These are phyloP conservation scores for Thaleichthys pacificus DNA, from an alignment of 2,797 vertebrate species.

Conservation along the genomic window DNA sequence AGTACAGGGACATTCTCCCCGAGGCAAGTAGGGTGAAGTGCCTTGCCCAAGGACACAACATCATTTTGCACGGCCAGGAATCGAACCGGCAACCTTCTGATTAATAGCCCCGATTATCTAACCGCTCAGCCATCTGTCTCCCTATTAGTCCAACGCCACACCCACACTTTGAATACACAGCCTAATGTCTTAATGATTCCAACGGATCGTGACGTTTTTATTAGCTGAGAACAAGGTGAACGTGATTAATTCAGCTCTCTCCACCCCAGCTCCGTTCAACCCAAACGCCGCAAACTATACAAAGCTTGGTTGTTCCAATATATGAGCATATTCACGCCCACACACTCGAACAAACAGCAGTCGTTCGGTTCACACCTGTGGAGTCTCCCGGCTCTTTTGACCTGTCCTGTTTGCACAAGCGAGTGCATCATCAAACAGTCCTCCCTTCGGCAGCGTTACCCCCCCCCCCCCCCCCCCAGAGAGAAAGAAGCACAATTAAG, in stretches of 20 bases:
- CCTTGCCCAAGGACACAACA: no score
- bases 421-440: neutral
- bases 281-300: neutral
- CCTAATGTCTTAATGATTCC: neutral
- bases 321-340: neutral
- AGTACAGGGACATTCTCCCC: no score
- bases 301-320: neutral
- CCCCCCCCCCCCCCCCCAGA: conserved; percentile 43
- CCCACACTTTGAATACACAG: neutral
- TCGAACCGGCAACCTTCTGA: no score
- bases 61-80: no score
- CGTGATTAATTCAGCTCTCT: no score
- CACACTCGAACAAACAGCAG: neutral
- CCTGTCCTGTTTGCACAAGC: conserved; percentile 13
- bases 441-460: conserved; percentile 55
- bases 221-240: no score
- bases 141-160: neutral
- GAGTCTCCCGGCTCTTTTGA: neutral
- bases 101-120: no score
- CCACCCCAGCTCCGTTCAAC: no score
- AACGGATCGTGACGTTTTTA: no score
- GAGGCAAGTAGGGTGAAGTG: no score
- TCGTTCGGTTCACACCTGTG: no score
- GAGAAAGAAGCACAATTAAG: conserved; percentile 64
- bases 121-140: no score